Evolutionary conservation across 2,797 vertebrate species (phyloP).

Genomic region (Triplophysa bombifrons): DNA sequence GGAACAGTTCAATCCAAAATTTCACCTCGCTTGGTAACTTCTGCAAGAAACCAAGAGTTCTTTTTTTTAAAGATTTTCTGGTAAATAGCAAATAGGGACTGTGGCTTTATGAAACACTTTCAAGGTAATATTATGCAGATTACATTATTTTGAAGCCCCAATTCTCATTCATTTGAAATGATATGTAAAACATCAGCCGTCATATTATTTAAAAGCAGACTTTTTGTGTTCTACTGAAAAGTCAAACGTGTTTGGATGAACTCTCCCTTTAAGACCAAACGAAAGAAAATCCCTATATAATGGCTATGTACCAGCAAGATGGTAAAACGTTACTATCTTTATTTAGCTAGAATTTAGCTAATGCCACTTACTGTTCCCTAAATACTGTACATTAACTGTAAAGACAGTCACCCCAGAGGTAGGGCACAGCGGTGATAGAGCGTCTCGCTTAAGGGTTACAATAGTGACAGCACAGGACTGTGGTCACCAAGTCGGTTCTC

Average conservation of each 20-base stretch:
- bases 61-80: background rate
- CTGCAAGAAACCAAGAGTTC: background rate
- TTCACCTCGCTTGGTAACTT: background rate
- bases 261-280: background rate
- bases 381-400: constrained; percentile 10
- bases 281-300: background rate
- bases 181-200: background rate
- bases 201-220: background rate
- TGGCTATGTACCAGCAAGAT: constrained; percentile 4
- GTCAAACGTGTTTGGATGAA: background rate
- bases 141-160: background rate
- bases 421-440: constrained; percentile 39
- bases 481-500: constrained; percentile 30
- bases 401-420: constrained; percentile 13
- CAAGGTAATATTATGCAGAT: background rate
- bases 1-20: background rate
- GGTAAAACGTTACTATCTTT: background rate
- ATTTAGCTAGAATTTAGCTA: constrained; percentile 2
- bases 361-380: constrained; percentile 1
- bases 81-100: background rate
- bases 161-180: too few species aligned
- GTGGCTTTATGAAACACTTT: too few species aligned
- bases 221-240: background rate
- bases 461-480: constrained; percentile 4
- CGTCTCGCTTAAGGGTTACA: constrained; percentile 2